Evolutionary conservation across 2,888 invertebrate species (phyloP), one percentile per base, ranked within the genome.

Genomic region (Monoplex corrugatus): DNA sequence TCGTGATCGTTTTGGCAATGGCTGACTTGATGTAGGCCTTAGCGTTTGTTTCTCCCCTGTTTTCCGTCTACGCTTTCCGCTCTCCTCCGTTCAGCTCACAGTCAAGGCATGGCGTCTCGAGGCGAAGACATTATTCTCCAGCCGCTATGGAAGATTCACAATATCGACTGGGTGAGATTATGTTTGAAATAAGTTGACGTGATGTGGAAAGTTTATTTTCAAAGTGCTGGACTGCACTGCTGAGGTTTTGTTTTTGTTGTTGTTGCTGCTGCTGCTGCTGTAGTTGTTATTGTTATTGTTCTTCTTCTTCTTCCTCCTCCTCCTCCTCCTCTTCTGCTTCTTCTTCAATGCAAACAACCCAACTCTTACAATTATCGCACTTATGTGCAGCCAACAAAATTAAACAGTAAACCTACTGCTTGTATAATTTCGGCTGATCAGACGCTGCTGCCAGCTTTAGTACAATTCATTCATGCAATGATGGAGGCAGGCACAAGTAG

Each of bases 131-230:
- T 88, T 32, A 83, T 88, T 88, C 83, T 88, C 32, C 88, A 88
- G 44, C 88, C 88, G 28, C 83, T 88, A 19, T 88, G 88, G 88
- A 88, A 88, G 57, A 88, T 88, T 68, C 88, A 83, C 68, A 88
- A 88, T 44, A 88, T 88, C 40, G 88, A 88, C 82, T 88, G 88
- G 88, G 88, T 88, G 44, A 43, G 82, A 68, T 13, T 6, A 1
- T 2, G 57, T 43, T 83, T 16, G 38, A 78, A 6, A 23, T 57
- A 1, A 23, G 57, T 57, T 16, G 57, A 57, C n/a, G n/a, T n/a
- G n/a, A n/a, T n/a, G n/a, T n/a, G n/a, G n/a, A n/a, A n/a, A n/a
- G n/a, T n/a, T n/a, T n/a, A n/a, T n/a, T n/a, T n/a, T n/a, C n/a
- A n/a, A n/a, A n/a, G n/a, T n/a, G n/a, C n/a, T n/a, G 10, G 57